These are phyloP conservation scores for Nestor notabilis DNA, from an alignment of 2,113 vertebrate species.

Conservation along the genomic window DNA sequence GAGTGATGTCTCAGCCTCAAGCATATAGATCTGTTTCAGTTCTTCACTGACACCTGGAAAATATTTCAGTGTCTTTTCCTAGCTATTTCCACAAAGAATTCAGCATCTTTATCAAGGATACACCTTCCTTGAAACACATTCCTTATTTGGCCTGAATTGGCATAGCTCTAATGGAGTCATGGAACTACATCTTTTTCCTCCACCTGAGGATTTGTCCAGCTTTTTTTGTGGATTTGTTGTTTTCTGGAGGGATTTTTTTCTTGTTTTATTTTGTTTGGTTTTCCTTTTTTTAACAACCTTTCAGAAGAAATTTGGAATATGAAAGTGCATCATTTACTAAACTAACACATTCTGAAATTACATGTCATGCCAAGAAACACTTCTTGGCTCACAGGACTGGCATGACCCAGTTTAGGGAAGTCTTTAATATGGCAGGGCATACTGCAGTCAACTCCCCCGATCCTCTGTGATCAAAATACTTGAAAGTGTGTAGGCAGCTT, in stretches of 20 bases:
- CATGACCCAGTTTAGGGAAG: background rate
- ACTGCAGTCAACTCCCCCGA: background rate
- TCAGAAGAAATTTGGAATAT: background rate
- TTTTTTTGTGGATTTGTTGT: background rate
- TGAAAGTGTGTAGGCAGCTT: slow-evolving; percentile 28
- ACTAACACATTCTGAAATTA: background rate
- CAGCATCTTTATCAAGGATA: background rate
- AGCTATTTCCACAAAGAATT: background rate
- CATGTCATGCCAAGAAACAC: background rate
- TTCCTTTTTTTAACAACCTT: background rate
- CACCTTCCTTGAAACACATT: background rate
- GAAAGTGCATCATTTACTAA: background rate
- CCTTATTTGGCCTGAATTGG: background rate
- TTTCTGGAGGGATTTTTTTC: no score
- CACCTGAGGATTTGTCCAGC: background rate
- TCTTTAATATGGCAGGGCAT: background rate
- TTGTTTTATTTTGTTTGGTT: background rate
- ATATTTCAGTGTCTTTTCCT: background rate
- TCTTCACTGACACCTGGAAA: background rate
- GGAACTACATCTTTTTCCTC: background rate
- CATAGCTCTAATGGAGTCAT: background rate
- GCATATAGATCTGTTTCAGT: background rate
- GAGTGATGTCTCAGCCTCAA: background rate
- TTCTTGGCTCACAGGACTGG: background rate
- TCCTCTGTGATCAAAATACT: slow-evolving; percentile 3